Percentiles rank a stretch among this genome's conserved stretches.
Conservation (phyloP, 2,888 invertebrate species). For the Erebia palarica region DNA sequence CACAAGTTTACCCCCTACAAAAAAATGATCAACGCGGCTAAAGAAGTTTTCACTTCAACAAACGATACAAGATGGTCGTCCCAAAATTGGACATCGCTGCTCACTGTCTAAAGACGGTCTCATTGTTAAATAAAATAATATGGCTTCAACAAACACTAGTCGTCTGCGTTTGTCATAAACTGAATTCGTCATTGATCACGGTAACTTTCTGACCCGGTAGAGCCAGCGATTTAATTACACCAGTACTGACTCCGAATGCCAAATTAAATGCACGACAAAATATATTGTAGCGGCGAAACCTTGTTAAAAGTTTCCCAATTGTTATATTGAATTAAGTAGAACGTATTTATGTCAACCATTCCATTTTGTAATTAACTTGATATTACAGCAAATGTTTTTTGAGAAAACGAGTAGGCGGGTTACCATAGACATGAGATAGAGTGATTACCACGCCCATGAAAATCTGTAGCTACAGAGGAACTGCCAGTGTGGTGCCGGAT, state of each 20-base stretch:
- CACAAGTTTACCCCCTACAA: no score
- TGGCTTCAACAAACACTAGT: background rate
- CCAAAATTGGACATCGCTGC: no score
- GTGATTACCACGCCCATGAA: no score
- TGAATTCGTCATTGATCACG: constrained; percentile 41
- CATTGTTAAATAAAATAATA: background rate
- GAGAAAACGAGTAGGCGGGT: no score
- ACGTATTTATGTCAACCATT: constrained; percentile 4
- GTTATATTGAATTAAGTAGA: constrained; percentile 17
- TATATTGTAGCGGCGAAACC: constrained; percentile 19
- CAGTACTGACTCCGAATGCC: constrained; percentile 32
- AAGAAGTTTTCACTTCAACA: no score
- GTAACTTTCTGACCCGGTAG: constrained; percentile 42
- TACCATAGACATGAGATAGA: no score
- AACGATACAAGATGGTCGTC: no score
- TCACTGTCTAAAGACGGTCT: no score
- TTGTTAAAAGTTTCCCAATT: constrained; percentile 41
- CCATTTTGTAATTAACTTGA: background rate
- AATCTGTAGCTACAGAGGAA: no score
- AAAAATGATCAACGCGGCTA: no score
- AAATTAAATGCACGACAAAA: constrained; percentile 32
- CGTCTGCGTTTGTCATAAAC: constrained; percentile 19
- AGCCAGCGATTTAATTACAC: constrained; percentile 43
- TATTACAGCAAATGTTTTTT: no score
- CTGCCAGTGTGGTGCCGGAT: no score